Conservation (phyloP, 2,888 invertebrate species). For the Oscheius sp. region DNA sequence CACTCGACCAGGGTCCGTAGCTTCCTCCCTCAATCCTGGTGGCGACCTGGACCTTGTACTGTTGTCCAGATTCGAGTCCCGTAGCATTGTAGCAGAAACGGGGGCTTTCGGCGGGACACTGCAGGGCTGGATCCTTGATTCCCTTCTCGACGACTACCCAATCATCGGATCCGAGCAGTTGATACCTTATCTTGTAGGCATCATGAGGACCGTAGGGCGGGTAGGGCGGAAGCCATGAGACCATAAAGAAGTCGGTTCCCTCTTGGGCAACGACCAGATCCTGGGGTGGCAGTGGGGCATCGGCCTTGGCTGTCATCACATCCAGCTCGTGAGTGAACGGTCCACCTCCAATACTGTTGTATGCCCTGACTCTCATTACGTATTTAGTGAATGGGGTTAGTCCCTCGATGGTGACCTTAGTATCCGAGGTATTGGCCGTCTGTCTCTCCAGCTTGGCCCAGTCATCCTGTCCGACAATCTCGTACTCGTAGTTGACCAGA, state of each 20-base stretch:
- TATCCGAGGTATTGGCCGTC: constrained; percentile 72
- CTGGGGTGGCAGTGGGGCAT: constrained; percentile 73
- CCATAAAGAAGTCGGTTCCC: constrained; percentile 72
- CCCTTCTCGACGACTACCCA: constrained; percentile 68
- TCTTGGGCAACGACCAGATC: constrained; percentile 71
- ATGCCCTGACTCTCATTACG: constrained; percentile 71
- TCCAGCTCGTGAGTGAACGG: constrained; percentile 73
- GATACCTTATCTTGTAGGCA: constrained; percentile 70
- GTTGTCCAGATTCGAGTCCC: constrained; percentile 70
- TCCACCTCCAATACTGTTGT: constrained; percentile 73
- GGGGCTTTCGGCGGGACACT: constrained; percentile 68
- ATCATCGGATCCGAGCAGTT: constrained; percentile 61
- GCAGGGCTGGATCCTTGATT: constrained; percentile 62
- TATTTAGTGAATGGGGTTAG: constrained; percentile 74
- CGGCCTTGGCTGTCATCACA: constrained; percentile 72
- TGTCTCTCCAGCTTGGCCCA: constrained; percentile 74
- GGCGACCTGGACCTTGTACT: constrained; percentile 70
- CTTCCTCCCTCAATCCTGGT: constrained; percentile 70
- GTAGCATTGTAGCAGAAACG: constrained; percentile 72
- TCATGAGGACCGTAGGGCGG: constrained; percentile 74
- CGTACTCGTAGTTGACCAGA: constrained; percentile 73
- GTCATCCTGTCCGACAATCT: constrained; percentile 73
- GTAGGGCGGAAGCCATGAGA: constrained; percentile 73
- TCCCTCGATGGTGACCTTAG: constrained; percentile 70
- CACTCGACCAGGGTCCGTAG: constrained; percentile 70